These are phyloP conservation scores for Thunnus albacares DNA, from an alignment of 2,797 vertebrate species.

Conservation along the genomic window DNA sequence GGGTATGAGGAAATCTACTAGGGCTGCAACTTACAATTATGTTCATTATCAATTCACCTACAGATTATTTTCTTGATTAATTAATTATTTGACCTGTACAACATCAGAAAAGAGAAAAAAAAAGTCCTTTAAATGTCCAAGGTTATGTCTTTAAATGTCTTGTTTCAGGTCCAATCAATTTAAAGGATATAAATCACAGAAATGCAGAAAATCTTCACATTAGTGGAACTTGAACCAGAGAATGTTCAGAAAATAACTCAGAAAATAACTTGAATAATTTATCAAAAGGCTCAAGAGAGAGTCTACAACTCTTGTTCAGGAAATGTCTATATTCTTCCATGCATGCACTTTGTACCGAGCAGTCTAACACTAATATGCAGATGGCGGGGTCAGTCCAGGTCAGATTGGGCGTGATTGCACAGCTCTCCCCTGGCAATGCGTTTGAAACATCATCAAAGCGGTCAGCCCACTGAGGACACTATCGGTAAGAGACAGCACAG, in stretches of 20 bases:
- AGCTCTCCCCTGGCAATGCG: constrained; percentile 1
- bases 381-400: constrained; percentile 13
- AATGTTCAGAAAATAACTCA: not conserved
- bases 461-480: constrained; percentile 18
- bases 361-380: constrained; percentile 11
- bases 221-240: not conserved
- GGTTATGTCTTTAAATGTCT: not conserved
- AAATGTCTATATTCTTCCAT: not conserved
- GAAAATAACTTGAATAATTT: too few relatives aligned
- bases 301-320: not conserved
- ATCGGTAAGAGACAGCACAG: constrained; percentile 18
- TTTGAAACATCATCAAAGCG: constrained; percentile 49
- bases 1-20: not conserved
- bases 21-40: not conserved
- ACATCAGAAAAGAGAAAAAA: not conserved
- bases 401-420: constrained; percentile 7
- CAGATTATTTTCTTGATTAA: not conserved
- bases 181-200: not conserved
- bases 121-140: too few relatives aligned
- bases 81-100: too few relatives aligned
- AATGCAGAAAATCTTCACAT: not conserved
- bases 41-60: not conserved
- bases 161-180: not conserved
- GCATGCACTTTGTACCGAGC: not conserved
- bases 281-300: not conserved